These are phyloP conservation scores for Dendrolimus kikuchii DNA, from an alignment of 1,140 invertebrate species.

Conservation along the genomic window DNA sequence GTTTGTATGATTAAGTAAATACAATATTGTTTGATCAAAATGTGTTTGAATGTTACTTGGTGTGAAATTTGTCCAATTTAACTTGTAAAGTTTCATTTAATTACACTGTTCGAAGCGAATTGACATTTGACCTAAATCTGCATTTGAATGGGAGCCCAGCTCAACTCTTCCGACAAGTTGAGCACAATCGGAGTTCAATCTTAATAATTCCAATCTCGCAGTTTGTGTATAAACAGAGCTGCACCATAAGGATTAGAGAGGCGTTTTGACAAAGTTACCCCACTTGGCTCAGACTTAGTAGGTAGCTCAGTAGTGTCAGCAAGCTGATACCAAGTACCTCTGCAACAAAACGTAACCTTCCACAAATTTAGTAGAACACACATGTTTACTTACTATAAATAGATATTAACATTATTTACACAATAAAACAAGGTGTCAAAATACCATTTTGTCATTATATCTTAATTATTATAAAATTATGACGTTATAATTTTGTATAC, in stretches of 20 bases:
- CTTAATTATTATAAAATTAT: no score
- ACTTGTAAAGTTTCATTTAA: conserved; percentile 15
- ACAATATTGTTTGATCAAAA: no score
- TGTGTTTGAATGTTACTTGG: no score
- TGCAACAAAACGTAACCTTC: background rate
- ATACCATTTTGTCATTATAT: no score
- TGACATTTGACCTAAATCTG: conserved; percentile 61
- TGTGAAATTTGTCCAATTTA: no score
- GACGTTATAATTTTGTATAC: no score
- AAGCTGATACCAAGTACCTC: background rate
- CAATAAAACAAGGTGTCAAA: no score
- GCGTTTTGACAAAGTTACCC: conserved; percentile 56
- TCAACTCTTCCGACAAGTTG: conserved; percentile 49
- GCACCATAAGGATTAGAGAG: conserved; percentile 48
- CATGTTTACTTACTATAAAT: no score
- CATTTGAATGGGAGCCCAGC: conserved; percentile 52
- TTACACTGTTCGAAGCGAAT: conserved; percentile 59
- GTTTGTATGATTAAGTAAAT: no score
- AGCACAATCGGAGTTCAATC: conserved; percentile 54
- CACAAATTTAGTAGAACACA: no score
- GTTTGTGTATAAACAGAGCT: conserved; percentile 54
- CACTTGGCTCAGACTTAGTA: conserved; percentile 13
- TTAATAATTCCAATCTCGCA: conserved; percentile 61
- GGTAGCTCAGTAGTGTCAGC: background rate
- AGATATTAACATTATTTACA: no score